Conservation (phyloP, 2,113 vertebrate genomes). For the Nibea coibor region DNA sequence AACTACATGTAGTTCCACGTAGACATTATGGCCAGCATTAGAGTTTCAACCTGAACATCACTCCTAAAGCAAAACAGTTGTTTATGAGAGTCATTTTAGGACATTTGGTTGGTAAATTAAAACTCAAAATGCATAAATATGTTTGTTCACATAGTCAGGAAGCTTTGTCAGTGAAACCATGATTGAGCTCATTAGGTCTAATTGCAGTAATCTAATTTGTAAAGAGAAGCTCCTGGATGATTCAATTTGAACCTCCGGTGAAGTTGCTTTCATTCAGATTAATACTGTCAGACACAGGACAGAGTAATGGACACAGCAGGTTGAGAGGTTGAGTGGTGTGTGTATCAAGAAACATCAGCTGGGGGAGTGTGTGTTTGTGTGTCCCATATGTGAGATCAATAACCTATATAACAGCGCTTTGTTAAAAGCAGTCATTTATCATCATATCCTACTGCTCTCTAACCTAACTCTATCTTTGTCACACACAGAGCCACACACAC, state of each 20-base stretch:
- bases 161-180: not conserved
- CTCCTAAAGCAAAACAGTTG: not conserved
- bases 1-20: not conserved
- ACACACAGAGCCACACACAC: not conserved
- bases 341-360: constrained; percentile 19
- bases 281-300: constrained; percentile 24
- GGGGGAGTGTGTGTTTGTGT: constrained; percentile 26
- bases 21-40: not conserved
- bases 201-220: constrained; percentile 31
- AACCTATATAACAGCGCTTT: constrained; percentile 47
- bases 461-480: not conserved
- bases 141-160: not conserved
- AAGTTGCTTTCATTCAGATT: constrained; percentile 38
- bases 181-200: constrained; percentile 35
- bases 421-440: constrained; percentile 61
- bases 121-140: not conserved
- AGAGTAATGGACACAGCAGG: constrained; percentile 50
- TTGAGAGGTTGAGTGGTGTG: constrained; percentile 50
- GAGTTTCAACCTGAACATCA: not conserved
- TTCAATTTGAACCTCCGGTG: constrained; percentile 35
- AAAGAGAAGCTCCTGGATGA: constrained; percentile 27
- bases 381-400: constrained; percentile 61
- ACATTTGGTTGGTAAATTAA: not conserved
- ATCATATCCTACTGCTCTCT: constrained; percentile 16
- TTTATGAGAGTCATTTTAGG: not conserved